Percentiles rank a stretch among this genome's conserved stretches.
Evolutionary conservation across 1,140 invertebrate genomes (phyloP).

Genomic region (Drosophila nigrodunni): DNA sequence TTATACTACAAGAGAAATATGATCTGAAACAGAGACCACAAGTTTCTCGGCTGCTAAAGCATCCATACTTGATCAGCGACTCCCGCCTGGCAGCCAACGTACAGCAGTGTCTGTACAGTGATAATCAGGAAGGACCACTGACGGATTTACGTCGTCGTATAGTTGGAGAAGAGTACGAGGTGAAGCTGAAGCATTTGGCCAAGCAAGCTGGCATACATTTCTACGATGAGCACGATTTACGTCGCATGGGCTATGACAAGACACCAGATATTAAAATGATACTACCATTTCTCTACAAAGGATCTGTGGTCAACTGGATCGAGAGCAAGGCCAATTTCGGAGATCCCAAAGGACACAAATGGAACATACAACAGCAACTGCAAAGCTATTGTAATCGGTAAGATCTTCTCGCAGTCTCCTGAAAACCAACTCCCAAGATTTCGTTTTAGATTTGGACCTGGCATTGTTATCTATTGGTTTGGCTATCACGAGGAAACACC

Average conservation of each 20-base stretch:
- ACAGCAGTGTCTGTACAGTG: slow-evolving; percentile 87
- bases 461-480: slow-evolving; percentile 98
- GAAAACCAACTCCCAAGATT: not conserved
- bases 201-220: slow-evolving; percentile 88
- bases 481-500: slow-evolving; percentile 92
- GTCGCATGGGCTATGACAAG: slow-evolving; percentile 95
- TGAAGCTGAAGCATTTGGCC: slow-evolving; percentile 88
- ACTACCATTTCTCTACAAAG: slow-evolving; percentile 94
- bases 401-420: not conserved
- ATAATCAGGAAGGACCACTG: slow-evolving; percentile 90
- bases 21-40: slow-evolving; percentile 70
- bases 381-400: slow-evolving; percentile 96
- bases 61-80: slow-evolving; percentile 89
- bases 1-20: slow-evolving; percentile 88
- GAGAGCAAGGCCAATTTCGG: slow-evolving; percentile 98
- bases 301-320: slow-evolving; percentile 96
- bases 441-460: slow-evolving; percentile 92
- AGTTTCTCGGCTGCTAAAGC: slow-evolving; percentile 87
- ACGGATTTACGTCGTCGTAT: slow-evolving; percentile 89
- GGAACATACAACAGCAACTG: slow-evolving; percentile 94
- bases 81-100: slow-evolving; percentile 89
- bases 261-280: slow-evolving; percentile 97
- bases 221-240: slow-evolving; percentile 92
- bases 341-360: slow-evolving; percentile 91
- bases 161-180: slow-evolving; percentile 92